Conservation (phyloP, 1,140 invertebrate species). For the Babylonia areolata region DNA sequence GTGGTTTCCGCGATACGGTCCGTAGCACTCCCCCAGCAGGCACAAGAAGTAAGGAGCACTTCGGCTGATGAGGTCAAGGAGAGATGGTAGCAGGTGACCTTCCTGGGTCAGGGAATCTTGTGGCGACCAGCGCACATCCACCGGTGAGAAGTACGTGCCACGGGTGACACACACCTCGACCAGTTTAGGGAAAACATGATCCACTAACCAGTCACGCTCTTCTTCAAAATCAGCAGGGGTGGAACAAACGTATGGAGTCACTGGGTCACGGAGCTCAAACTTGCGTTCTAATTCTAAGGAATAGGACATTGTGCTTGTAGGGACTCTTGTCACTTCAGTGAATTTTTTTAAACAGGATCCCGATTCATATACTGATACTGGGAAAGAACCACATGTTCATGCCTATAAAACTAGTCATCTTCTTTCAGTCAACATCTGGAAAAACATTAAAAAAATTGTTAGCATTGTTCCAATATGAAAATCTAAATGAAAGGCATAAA, state of each 20-base stretch:
- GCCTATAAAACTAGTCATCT: too few species aligned
- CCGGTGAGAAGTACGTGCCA: slow-evolving; percentile 64
- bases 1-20: slow-evolving; percentile 50
- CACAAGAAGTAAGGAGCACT: slow-evolving; percentile 72
- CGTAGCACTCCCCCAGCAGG: slow-evolving; percentile 73
- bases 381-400: neutral
- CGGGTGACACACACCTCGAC: slow-evolving; percentile 57
- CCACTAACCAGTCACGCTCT: slow-evolving; percentile 63
- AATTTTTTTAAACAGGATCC: neutral
- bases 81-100: slow-evolving; percentile 63
- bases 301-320: neutral
- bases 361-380: neutral
- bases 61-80: slow-evolving; percentile 64
- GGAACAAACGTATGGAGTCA: slow-evolving; percentile 70
- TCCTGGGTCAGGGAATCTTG: slow-evolving; percentile 53
- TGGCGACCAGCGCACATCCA: slow-evolving; percentile 65
- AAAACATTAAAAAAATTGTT: too few species aligned
- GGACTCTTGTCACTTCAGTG: neutral
- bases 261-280: slow-evolving; percentile 60
- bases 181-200: slow-evolving; percentile 65
- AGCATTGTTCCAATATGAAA: too few species aligned
- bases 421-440: too few species aligned
- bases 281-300: slow-evolving; percentile 35
- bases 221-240: slow-evolving; percentile 68
- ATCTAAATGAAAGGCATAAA: too few species aligned